phyloP scores from a whole-genome alignment of 2,888 invertebrate genomes.

The Gryllus longicercus region DNA sequence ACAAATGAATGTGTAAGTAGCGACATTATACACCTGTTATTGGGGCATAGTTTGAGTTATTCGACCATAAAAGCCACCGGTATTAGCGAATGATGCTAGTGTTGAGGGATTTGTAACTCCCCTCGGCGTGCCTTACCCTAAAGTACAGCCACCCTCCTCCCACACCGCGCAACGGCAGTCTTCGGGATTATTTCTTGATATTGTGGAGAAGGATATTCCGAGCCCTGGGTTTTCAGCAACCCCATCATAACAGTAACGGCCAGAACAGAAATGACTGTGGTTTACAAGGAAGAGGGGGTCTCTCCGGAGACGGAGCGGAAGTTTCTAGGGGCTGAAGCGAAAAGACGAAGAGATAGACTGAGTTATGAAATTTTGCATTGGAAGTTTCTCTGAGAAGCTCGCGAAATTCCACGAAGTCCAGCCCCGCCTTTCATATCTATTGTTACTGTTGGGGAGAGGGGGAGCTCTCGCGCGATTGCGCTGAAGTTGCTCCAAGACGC shows the following conservation, averaged over 20 bases:
- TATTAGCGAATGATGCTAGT: background rate
- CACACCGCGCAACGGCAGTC: background rate
- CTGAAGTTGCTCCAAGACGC: background rate
- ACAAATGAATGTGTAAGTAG: slow-evolving; percentile 9
- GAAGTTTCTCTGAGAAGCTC: background rate
- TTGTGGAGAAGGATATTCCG: slow-evolving; percentile 6
- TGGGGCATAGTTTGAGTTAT: slow-evolving; percentile 9
- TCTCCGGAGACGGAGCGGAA: background rate
- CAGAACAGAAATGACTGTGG: slow-evolving; percentile 10
- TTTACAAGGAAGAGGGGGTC: slow-evolving; percentile 5
- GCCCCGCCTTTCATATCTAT: background rate
- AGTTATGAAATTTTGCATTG: slow-evolving; percentile 9
- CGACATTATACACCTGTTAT: slow-evolving; percentile 7
- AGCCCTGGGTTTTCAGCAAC: slow-evolving; percentile 4
- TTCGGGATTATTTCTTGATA: slow-evolving; percentile 8
- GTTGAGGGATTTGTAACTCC: slow-evolving; percentile 2
- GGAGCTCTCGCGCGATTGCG: background rate
- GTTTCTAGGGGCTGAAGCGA: background rate
- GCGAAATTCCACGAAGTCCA: background rate
- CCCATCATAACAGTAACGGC: slow-evolving; percentile 10
- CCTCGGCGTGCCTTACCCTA: background rate
- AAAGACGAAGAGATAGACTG: slow-evolving; percentile 2
- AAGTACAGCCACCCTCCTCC: background rate
- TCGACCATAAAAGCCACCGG: background rate
- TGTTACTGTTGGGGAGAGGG: background rate